A percentile compares a stretch with the other conserved stretches of the same genome.
Conservation (phyloP, 2,888 invertebrate species). For the Pherbina coryleti region DNA sequence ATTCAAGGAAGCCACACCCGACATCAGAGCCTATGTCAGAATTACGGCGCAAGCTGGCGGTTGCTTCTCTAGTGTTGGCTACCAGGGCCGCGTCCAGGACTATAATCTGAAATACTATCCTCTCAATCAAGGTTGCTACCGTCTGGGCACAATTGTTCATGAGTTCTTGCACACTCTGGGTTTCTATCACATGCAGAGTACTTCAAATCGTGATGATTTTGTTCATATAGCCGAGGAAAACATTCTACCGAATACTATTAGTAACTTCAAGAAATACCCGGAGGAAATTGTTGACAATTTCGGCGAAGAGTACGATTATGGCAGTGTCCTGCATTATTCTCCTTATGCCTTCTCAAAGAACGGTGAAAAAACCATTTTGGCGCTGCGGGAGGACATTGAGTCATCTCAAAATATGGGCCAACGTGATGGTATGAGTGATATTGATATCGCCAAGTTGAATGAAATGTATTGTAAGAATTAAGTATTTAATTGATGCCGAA, state of each 20-base stretch:
- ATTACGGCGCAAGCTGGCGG: constrained; percentile 70
- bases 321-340: constrained; percentile 85
- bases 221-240: constrained; percentile 72
- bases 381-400: constrained; percentile 61
- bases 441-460: constrained; percentile 62
- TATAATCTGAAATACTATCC: constrained; percentile 59
- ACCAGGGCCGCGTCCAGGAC: constrained; percentile 69
- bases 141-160: constrained; percentile 75
- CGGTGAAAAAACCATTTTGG: constrained; percentile 76
- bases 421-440: constrained; percentile 56
- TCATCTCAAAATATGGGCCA: constrained; percentile 54
- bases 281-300: constrained; percentile 73
- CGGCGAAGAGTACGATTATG: constrained; percentile 80
- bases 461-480: constrained; percentile 58
- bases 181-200: constrained; percentile 85
- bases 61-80: constrained; percentile 84
- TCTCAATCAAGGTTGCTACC: constrained; percentile 63
- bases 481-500: too few species aligned
- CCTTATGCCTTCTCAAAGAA: constrained; percentile 80
- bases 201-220: constrained; percentile 79
- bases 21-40: constrained; percentile 55
- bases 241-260: constrained; percentile 72
- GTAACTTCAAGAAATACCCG: constrained; percentile 79
- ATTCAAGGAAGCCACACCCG: constrained; percentile 75
- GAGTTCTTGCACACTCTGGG: constrained; percentile 84